phyloP scores from a whole-genome alignment of 2,888 invertebrate species.

The Helleia helle region DNA sequence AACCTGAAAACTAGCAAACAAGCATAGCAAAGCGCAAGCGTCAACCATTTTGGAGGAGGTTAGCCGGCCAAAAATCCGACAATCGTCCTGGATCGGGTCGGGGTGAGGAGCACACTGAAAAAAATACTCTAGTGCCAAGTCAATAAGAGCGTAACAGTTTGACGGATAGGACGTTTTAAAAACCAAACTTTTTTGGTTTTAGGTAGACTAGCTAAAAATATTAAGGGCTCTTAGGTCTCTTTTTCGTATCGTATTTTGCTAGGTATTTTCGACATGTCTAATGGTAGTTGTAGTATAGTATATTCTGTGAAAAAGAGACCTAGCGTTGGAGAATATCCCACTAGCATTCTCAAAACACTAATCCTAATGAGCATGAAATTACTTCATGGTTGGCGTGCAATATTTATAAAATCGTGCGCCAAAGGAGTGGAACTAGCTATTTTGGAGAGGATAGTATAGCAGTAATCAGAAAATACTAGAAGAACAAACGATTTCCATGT shows the following conservation, averaged over 20 bases:
- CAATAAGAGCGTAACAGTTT: slow-evolving; percentile 62
- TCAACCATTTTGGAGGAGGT: slow-evolving; percentile 72
- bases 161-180: slow-evolving; percentile 43
- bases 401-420: slow-evolving; percentile 1
- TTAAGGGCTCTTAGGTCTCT: background rate
- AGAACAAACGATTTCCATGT: slow-evolving; percentile 1
- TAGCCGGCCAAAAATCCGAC: slow-evolving; percentile 66
- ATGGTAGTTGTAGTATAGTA: slow-evolving; percentile 11
- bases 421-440: slow-evolving; percentile 1
- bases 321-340: slow-evolving; percentile 45
- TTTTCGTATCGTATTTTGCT: background rate
- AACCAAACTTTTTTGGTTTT: slow-evolving; percentile 4
- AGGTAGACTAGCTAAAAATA: background rate
- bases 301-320: slow-evolving; percentile 24
- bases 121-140: slow-evolving; percentile 73
- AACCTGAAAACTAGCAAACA: slow-evolving; percentile 23
- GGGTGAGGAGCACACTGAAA: slow-evolving; percentile 74
- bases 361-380: slow-evolving; percentile 68
- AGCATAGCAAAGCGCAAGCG: slow-evolving; percentile 66
- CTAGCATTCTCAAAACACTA: slow-evolving; percentile 72
- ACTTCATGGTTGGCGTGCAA: slow-evolving; percentile 27
- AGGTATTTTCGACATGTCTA: too few species aligned
- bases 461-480: background rate
- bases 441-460: background rate
- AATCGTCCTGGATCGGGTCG: slow-evolving; percentile 73